These are phyloP conservation scores for Lepidotrigona ventralis DNA, from an alignment of 1,140 invertebrate genomes.

Conservation along the genomic window DNA sequence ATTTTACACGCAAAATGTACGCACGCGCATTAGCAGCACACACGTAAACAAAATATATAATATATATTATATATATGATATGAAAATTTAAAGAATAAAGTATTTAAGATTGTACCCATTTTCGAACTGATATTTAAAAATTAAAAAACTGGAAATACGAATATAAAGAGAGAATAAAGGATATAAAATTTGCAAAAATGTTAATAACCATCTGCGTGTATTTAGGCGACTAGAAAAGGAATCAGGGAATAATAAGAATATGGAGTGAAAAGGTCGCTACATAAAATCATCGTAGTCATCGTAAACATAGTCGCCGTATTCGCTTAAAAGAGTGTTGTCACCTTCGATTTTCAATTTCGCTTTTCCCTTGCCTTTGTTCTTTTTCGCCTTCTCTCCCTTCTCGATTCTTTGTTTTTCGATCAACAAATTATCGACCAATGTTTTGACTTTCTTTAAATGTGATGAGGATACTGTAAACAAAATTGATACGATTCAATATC, in stretches of 20 bases:
- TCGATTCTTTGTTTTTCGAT: conserved; percentile 91
- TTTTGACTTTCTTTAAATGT: conserved; percentile 91
- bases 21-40: not conserved
- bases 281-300: conserved; percentile 85
- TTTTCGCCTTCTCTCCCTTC: conserved; percentile 87
- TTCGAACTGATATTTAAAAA: conserved; percentile 10
- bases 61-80: conserved; percentile 9
- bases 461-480: conserved; percentile 83
- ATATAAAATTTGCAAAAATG: conserved; percentile 59
- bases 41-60: not conserved
- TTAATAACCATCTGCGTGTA: conserved; percentile 62
- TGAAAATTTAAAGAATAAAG: not conserved
- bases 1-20: not conserved
- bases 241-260: conserved; percentile 53
- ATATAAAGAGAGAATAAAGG: conserved; percentile 41
- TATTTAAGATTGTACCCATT: conserved; percentile 10
- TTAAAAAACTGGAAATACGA: not conserved
- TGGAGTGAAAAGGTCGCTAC: conserved; percentile 79
- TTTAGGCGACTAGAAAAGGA: conserved; percentile 74
- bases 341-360: conserved; percentile 88
- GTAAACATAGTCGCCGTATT: conserved; percentile 81
- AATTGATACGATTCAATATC: not conserved
- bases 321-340: conserved; percentile 83
- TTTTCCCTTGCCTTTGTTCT: conserved; percentile 87
- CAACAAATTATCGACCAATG: conserved; percentile 87